Evolutionary conservation across 1,140 invertebrate species (phyloP).

Genomic region (Bombus waltoni): DNA sequence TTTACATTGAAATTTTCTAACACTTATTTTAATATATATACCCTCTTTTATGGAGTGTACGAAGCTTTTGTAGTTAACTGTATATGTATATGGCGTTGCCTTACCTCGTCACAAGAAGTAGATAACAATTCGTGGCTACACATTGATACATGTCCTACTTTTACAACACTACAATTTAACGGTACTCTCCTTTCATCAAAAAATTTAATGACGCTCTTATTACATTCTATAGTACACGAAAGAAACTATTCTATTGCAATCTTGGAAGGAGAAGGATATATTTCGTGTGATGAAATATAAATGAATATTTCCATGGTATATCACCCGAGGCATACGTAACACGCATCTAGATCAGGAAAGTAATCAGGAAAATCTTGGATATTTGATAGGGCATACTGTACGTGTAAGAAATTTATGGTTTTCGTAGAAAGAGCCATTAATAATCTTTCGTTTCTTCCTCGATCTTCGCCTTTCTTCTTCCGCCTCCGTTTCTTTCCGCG

Average conservation of each 20-base stretch:
- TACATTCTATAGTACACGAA: not conserved
- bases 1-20: no score
- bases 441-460: slow-evolving; percentile 53
- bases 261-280: not conserved
- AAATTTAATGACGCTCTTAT: no score
- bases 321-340: not conserved
- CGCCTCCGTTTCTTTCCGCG: slow-evolving; percentile 19
- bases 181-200: no score
- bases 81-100: no score
- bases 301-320: not conserved
- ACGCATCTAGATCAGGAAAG: slow-evolving; percentile 21
- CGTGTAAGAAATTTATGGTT: slow-evolving; percentile 59
- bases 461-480: slow-evolving; percentile 2
- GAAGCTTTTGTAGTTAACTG: no score
- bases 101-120: no score
- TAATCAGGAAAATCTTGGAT: slow-evolving; percentile 50
- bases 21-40: no score
- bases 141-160: no score
- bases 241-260: not conserved
- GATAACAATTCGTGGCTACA: no score
- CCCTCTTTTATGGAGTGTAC: no score
- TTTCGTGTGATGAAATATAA: not conserved
- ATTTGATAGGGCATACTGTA: slow-evolving; percentile 36
- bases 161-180: no score
- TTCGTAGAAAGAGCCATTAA: slow-evolving; percentile 55